phyloP scores from a whole-genome alignment of 2,888 invertebrate species.

The Hecatera dysodea region DNA sequence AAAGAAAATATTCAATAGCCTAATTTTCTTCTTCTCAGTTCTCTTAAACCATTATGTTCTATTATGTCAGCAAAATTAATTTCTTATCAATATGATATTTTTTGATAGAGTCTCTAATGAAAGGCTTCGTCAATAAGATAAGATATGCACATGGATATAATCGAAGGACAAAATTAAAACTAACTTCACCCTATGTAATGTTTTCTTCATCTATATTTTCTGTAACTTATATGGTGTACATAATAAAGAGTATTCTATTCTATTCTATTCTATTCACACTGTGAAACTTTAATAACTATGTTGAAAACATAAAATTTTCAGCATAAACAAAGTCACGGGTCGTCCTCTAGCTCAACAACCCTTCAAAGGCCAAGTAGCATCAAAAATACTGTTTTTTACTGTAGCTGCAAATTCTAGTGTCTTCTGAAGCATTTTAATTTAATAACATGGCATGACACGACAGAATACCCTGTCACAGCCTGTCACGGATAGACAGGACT shows the following conservation, averaged over 20 bases:
- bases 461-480: constrained; percentile 8
- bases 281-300: neutral
- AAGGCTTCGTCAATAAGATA: too few species aligned
- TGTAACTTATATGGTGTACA: too few species aligned
- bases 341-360: neutral
- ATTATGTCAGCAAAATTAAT: too few species aligned
- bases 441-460: constrained; percentile 31
- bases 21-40: too few species aligned
- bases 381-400: constrained; percentile 14
- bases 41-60: too few species aligned
- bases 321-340: constrained; percentile 6
- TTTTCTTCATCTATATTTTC: too few species aligned
- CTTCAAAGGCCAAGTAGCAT: constrained; percentile 6
- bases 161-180: neutral
- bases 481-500: constrained; percentile 14
- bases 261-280: too few species aligned
- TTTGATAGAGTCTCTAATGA: too few species aligned
- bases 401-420: constrained; percentile 22
- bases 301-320: neutral
- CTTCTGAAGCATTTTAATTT: constrained; percentile 39
- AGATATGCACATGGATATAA: neutral
- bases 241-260: too few species aligned
- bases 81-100: too few species aligned
- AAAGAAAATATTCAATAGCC: neutral
- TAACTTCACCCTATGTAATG: too few species aligned